Evolutionary conservation across 2,113 vertebrate genomes (phyloP), one percentile per base, ranked within the genome.

Genomic region (Apteryx owenii): DNA sequence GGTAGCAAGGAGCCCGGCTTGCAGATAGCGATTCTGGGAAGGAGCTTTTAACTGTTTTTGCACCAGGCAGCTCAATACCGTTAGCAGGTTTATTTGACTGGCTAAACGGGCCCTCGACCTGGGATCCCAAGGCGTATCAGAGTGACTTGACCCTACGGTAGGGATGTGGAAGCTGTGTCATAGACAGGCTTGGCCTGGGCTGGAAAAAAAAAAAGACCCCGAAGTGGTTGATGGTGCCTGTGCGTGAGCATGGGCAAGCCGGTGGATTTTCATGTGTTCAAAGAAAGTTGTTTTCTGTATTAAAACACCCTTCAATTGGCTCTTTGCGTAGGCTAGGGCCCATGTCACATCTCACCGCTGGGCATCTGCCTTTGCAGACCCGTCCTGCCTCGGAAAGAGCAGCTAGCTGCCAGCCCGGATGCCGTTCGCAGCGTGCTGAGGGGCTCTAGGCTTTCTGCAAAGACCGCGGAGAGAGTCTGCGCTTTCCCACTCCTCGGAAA

Each of bases 1-100:
- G 98, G 97, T 98, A 97, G 89, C 88, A 53, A 96, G 95, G 92
- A 81, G 68, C 61, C 6, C 25, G 15, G 50, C 62, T 33, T 53
- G 81, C 85, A 85, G 85, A 4, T 5, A 76, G 77, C 80, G 81
- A 48, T 92, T 88, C 88, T 91, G 76, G 69, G 80, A 89, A 96
- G 81, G 56, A 95, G 79, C 33, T 73, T 89, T 97, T 96, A 97
- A 95, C 97, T 91, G 61, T 26, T 96, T 95, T 86, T 81, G 22
- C 42, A 46, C 91, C 65, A 7, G 72, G 73, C 17, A 66, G 5
- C 51, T 89, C 31, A 6, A 40, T 81, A 89, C 77, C 9, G 1
- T 42, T 40, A 26, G 5, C 51, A 31, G n/a, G 28, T 62, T 73
- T 26, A 4, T 61, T 26, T 70, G 26, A 26, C 51, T 29, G 64